phyloP scores from a whole-genome alignment of 23 tunicate species.

The Trididemnum miniatum region DNA sequence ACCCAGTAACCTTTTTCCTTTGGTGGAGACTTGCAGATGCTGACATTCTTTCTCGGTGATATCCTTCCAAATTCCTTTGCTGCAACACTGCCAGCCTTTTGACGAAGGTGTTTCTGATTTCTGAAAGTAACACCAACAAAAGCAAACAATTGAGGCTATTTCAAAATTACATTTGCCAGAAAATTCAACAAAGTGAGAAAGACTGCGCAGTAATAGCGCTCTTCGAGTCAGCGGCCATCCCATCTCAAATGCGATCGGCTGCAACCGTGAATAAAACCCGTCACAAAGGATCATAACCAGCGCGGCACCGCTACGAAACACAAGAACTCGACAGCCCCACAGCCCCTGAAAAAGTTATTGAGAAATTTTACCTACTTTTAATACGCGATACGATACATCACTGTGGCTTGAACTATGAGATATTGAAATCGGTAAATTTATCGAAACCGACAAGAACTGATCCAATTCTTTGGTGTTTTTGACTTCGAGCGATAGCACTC shows the following conservation, averaged over 20 bases:
- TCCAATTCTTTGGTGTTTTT: background rate
- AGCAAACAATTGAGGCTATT: too few relatives aligned
- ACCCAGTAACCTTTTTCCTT: constrained; percentile 38
- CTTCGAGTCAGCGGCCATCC: too few relatives aligned
- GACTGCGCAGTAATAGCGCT: too few relatives aligned
- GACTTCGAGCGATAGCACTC: constrained; percentile 4
- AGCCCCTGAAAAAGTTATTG: too few relatives aligned
- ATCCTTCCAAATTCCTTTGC: constrained; percentile 21
- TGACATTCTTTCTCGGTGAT: constrained; percentile 44
- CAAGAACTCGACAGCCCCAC: too few relatives aligned
- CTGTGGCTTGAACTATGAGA: constrained; percentile 28
- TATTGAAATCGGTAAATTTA: constrained; percentile 9
- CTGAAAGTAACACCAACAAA: too few relatives aligned
- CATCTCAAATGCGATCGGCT: too few relatives aligned
- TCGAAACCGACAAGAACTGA: background rate
- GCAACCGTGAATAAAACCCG: too few relatives aligned
- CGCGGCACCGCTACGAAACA: too few relatives aligned
- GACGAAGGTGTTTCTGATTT: constrained; percentile 11
- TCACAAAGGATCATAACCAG: too few relatives aligned
- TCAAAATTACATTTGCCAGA: too few relatives aligned
- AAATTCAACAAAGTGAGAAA: too few relatives aligned
- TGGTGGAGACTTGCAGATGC: constrained; percentile 34
- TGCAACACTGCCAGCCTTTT: constrained; percentile 3
- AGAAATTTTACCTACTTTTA: constrained; percentile 45
- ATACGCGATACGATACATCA: constrained; percentile 34